Evolutionary conservation across 2,113 vertebrate species (phyloP).

Genomic region (Sander lucioperca): DNA sequence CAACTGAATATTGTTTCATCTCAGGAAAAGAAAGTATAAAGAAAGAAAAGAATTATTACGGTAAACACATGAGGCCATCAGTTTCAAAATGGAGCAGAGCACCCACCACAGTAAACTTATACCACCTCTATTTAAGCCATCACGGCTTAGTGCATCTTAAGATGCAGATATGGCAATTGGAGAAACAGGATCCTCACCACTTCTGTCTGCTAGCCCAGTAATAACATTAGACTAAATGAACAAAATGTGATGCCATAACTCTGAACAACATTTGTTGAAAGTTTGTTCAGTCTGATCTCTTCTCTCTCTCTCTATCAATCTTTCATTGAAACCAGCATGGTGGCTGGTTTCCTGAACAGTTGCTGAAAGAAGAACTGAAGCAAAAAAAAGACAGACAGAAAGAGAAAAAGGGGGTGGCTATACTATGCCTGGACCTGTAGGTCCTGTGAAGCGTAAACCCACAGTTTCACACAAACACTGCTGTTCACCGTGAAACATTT

Average conservation of each 20-base stretch:
- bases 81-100: slow-evolving; percentile 11
- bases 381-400: slow-evolving; percentile 11
- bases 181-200: slow-evolving; percentile 36
- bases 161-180: slow-evolving; percentile 20
- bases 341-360: slow-evolving; percentile 63
- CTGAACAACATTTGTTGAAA: slow-evolving; percentile 55
- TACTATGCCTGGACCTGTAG: slow-evolving; percentile 54
- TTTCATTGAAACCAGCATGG: slow-evolving; percentile 74
- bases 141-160: slow-evolving; percentile 1
- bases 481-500: slow-evolving; percentile 33
- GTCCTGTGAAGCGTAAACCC: slow-evolving; percentile 21
- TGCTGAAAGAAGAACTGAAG: slow-evolving; percentile 63
- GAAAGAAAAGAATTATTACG: not conserved
- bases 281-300: slow-evolving; percentile 26
- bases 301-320: slow-evolving; percentile 62
- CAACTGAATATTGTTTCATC: slow-evolving; percentile 20
- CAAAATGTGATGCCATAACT: slow-evolving; percentile 60
- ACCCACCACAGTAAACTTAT: slow-evolving; percentile 23
- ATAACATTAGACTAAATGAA: slow-evolving; percentile 40
- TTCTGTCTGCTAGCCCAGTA: slow-evolving; percentile 17
- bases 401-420: slow-evolving; percentile 12
- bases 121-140: slow-evolving; percentile 2
- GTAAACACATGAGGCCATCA: slow-evolving; percentile 18
- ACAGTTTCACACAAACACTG: slow-evolving; percentile 16
- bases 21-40: slow-evolving; percentile 21